A percentile compares a stretch with the other conserved stretches of the same genome.
These are phyloP conservation scores for Rhizoglyphus robini DNA, from an alignment of 1,140 invertebrate species.

Conservation along the genomic window DNA sequence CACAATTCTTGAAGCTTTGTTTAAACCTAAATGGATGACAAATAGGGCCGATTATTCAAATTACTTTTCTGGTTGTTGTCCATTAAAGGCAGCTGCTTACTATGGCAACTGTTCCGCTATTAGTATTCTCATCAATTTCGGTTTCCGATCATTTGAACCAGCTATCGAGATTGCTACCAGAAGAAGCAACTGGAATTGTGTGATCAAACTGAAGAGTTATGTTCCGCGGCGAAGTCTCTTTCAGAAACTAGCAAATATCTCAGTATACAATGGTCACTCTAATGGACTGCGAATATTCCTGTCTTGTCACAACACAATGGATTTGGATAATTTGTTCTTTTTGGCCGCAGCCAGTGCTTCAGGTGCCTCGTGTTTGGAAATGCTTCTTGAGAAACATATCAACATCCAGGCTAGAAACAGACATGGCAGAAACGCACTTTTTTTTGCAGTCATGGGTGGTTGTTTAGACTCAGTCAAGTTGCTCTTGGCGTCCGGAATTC, in stretches of 20 bases:
- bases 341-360: conserved; percentile 38
- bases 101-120: conserved; percentile 43
- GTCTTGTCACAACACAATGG: conserved; percentile 28
- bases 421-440: not conserved
- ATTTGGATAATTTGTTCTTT: conserved; percentile 37
- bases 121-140: conserved; percentile 40
- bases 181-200: not conserved
- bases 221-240: too few relatives aligned
- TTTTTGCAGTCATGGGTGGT: not conserved
- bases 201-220: not conserved
- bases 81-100: conserved; percentile 45
- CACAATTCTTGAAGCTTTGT: conserved; percentile 31
- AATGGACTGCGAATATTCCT: not conserved
- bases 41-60: not conserved
- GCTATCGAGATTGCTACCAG: conserved; percentile 3
- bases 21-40: not conserved
- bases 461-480: not conserved
- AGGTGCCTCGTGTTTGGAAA: conserved; percentile 37
- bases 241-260: too few relatives aligned
- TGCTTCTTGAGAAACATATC: conserved; percentile 40
- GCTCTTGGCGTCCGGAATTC: not conserved
- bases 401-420: conserved; percentile 32
- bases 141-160: conserved; percentile 28
- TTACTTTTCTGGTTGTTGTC: conserved; percentile 31
- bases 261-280: too few relatives aligned